Conservation (phyloP, 2,888 invertebrate species). For the Synergus itoensis region DNA sequence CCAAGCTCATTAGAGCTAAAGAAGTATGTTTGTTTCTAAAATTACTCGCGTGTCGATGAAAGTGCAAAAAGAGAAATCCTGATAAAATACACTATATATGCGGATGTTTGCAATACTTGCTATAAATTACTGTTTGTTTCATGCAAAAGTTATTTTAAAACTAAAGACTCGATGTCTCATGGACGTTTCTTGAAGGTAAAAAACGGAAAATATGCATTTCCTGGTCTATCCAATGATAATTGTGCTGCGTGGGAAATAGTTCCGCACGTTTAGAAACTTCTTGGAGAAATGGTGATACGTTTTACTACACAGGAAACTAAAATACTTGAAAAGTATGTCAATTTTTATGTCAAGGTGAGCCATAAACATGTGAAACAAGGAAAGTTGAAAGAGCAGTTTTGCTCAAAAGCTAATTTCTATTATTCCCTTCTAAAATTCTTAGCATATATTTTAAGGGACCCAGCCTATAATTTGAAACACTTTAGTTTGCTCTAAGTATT, state of each 20-base stretch:
- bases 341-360: constrained; percentile 37
- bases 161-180: constrained; percentile 7
- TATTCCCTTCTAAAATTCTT: neutral
- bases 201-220: constrained; percentile 26
- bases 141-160: constrained; percentile 28
- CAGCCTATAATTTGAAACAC: neutral
- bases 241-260: constrained; percentile 26
- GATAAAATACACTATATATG: constrained; percentile 19
- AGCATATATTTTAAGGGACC: neutral
- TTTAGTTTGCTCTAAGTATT: neutral
- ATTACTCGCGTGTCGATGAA: constrained; percentile 12
- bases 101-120: constrained; percentile 24
- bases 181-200: neutral
- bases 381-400: constrained; percentile 13
- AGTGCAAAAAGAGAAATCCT: constrained; percentile 31
- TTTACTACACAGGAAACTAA: constrained; percentile 2
- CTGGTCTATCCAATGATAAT: constrained; percentile 33
- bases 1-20: constrained; percentile 1
- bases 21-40: constrained; percentile 20
- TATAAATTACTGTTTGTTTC: constrained; percentile 29
- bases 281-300: constrained; percentile 22
- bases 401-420: constrained; percentile 22
- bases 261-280: constrained; percentile 26
- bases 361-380: constrained; percentile 29
- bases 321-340: constrained; percentile 15